Conservation (phyloP, 35 echinoderm and acorn worm genomes). For the Amphiura filiformis region DNA sequence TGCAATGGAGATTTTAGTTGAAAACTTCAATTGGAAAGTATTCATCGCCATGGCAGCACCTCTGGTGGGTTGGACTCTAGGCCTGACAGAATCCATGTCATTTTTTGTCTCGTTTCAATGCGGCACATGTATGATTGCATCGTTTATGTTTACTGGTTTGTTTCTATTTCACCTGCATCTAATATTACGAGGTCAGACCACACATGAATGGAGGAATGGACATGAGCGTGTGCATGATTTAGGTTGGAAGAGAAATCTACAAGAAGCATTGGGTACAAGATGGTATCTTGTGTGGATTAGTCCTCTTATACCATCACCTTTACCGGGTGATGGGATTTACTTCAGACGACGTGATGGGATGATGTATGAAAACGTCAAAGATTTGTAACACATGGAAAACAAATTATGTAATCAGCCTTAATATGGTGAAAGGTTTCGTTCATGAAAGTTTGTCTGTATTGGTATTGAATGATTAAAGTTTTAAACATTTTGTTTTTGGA, state of each 20-base stretch:
- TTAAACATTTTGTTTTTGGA: too few species aligned
- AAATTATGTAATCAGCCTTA: too few species aligned
- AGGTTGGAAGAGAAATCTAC: slow-evolving; percentile 70
- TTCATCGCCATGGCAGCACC: slow-evolving; percentile 68
- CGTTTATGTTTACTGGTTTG: slow-evolving; percentile 40
- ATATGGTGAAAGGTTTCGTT: too few species aligned
- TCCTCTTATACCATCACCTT: slow-evolving; percentile 71
- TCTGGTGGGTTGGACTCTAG: slow-evolving; percentile 71
- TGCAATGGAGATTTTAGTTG: slow-evolving; percentile 45
- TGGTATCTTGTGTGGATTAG: slow-evolving; percentile 92
- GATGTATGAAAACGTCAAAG: slow-evolving; percentile 50
- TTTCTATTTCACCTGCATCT: slow-evolving; percentile 58
- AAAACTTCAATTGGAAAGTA: slow-evolving; percentile 41
- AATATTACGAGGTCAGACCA: slow-evolving; percentile 62
- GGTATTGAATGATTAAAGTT: too few species aligned
- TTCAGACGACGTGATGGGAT: slow-evolving; percentile 26
- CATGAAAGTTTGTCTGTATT: too few species aligned
- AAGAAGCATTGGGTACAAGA: slow-evolving; percentile 54
- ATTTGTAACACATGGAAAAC: slow-evolving; percentile 36
- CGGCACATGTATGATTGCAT: slow-evolving; percentile 71
- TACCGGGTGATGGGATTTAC: slow-evolving; percentile 83
- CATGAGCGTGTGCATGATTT: slow-evolving; percentile 47
- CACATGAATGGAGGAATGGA: slow-evolving; percentile 66
- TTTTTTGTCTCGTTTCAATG: slow-evolving; percentile 85
- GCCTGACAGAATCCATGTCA: slow-evolving; percentile 56